Evolutionary conservation across 2,888 invertebrate genomes (phyloP).

Genomic region (Epinotia bilunana): DNA sequence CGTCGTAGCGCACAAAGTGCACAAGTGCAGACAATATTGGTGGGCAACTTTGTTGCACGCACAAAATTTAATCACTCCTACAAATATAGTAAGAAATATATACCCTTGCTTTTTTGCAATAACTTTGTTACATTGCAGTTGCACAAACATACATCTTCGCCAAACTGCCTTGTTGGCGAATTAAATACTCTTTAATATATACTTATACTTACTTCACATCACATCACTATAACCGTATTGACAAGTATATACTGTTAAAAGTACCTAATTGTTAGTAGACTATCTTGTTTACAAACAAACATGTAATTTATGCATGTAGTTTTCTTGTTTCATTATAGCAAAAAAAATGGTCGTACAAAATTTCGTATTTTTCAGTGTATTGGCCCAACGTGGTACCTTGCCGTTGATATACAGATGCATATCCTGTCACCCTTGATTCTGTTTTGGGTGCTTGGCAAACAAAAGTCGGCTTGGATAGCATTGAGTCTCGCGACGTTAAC

Average conservation of each 20-base stretch:
- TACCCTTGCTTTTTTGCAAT: neutral
- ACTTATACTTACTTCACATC: too few species aligned
- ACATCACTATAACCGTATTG: too few species aligned
- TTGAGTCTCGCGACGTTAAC: conserved; percentile 53
- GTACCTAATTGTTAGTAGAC: too few species aligned
- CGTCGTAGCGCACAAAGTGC: conserved; percentile 49
- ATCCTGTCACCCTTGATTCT: conserved; percentile 68
- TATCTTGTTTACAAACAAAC: too few species aligned
- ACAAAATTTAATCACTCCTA: conserved; percentile 53
- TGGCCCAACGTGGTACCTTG: conserved; percentile 69
- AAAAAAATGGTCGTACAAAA: neutral
- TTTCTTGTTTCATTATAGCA: neutral
- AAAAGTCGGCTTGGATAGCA: conserved; percentile 58
- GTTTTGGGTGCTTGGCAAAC: conserved; percentile 62
- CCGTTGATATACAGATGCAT: conserved; percentile 71
- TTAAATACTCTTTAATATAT: too few species aligned
- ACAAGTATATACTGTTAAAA: too few species aligned
- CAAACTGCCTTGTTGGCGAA: too few species aligned
- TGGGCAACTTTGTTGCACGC: conserved; percentile 58
- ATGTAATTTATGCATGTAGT: too few species aligned
- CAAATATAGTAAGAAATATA: conserved; percentile 44
- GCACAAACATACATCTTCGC: too few species aligned
- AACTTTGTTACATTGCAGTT: too few species aligned
- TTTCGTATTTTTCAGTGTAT: conserved; percentile 63
- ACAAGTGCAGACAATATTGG: conserved; percentile 55